Percentiles rank a stretch among this genome's conserved stretches.
Conservation (phyloP, 37 sponge, comb jelly and placozoan genomes). For the Petrosia ficiformis region DNA sequence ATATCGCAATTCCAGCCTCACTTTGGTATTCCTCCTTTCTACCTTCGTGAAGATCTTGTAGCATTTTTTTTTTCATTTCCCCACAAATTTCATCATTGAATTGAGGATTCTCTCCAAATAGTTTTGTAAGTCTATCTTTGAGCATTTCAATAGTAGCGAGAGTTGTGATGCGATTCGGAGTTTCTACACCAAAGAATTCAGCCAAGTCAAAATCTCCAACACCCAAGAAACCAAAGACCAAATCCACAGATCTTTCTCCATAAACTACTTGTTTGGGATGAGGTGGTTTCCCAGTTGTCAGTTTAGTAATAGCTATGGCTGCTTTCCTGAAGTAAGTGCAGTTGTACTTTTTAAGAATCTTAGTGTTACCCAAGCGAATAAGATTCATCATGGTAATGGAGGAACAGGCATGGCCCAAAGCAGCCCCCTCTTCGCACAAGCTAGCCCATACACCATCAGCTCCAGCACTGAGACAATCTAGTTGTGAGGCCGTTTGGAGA, state of each 20-base stretch:
- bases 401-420: constrained; percentile 82
- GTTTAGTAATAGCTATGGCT: constrained; percentile 64
- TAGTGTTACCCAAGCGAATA: constrained; percentile 76
- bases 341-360: constrained; percentile 67
- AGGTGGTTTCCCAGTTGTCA: constrained; percentile 66
- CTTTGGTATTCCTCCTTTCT: constrained; percentile 91
- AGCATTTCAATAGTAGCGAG: constrained; percentile 76
- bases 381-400: constrained; percentile 79
- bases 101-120: constrained; percentile 55
- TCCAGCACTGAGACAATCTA: constrained; percentile 74
- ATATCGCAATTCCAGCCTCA: constrained; percentile 46
- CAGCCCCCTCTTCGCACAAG: constrained; percentile 87
- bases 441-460: constrained; percentile 89
- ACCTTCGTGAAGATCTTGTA: constrained; percentile 53
- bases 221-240: constrained; percentile 66
- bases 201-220: constrained; percentile 72
- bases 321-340: constrained; percentile 67
- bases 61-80: constrained; percentile 72
- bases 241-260: constrained; percentile 70
- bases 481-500: constrained; percentile 55
- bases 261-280: constrained; percentile 74
- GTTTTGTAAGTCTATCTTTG: constrained; percentile 35
- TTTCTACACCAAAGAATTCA: constrained; percentile 70
- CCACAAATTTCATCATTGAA: constrained; percentile 56
- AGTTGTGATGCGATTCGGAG: constrained; percentile 60